Evolutionary conservation across 2,113 vertebrate species (phyloP).

Genomic region (Verasper variegatus): DNA sequence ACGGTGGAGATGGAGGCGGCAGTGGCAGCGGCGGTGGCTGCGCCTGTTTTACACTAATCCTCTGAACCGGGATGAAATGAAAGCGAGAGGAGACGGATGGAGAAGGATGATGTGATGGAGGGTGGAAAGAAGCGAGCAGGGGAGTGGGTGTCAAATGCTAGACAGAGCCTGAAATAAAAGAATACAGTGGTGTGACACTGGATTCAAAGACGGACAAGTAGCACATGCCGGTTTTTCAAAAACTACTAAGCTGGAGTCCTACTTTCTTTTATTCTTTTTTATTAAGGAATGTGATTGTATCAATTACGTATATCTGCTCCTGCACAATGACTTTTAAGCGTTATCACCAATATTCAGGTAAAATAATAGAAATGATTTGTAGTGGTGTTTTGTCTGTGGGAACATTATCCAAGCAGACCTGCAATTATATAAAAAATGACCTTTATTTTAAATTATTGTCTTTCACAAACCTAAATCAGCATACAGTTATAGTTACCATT

Average conservation of each 20-base stretch:
- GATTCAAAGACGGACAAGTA: slow-evolving; percentile 32
- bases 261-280: slow-evolving; percentile 20
- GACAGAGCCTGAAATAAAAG: slow-evolving; percentile 32
- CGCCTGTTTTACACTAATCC: slow-evolving; percentile 80
- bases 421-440: slow-evolving; percentile 65
- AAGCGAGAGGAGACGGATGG: slow-evolving; percentile 63
- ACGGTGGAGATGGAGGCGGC: slow-evolving; percentile 68
- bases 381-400: slow-evolving; percentile 7
- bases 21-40: slow-evolving; percentile 44
- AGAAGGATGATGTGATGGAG: slow-evolving; percentile 48
- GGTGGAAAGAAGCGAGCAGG: slow-evolving; percentile 41
- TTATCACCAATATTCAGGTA: slow-evolving; percentile 2
- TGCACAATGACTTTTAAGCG: background rate
- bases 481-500: slow-evolving; percentile 80
- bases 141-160: slow-evolving; percentile 46
- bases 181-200: slow-evolving; percentile 18
- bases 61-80: slow-evolving; percentile 72
- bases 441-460: slow-evolving; percentile 82
- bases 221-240: background rate
- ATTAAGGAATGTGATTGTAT: slow-evolving; percentile 42
- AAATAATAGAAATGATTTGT: slow-evolving; percentile 3
- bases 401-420: slow-evolving; percentile 47
- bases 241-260: slow-evolving; percentile 15
- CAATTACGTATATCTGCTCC: slow-evolving; percentile 6
- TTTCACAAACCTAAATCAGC: slow-evolving; percentile 82